Base-by-base conservation (phyloP, 2,113 vertebrate species). In the Rhea americana region DNA sequence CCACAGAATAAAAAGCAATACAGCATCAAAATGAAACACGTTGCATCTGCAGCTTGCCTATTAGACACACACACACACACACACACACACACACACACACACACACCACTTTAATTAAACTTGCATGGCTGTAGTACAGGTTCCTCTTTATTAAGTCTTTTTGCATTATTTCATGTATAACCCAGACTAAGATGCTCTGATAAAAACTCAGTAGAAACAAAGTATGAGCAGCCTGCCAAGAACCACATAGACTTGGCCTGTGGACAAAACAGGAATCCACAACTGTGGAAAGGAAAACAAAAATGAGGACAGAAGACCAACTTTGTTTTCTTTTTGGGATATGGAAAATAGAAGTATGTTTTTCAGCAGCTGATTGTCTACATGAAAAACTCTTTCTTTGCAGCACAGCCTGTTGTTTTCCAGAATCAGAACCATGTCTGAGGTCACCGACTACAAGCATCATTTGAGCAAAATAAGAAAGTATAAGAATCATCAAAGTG, bases 221-320 rank as follows among this genome's bases (percentile, higher is more conserved):
- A 85, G 75, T 77, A 41, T 21, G 0, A 61, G 73, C 37, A 70
- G 91, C 74, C 65, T 96, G 94, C 94, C 96, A 97, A 96, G 86
- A 97, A 93, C 82, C 94, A 95, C 94, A 93, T 26, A 95, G 94
- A 92, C 91, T 86, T 94, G 91, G 94, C 95, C 82, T 28, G 62
- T 63, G 79, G 90, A 95, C 94, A 94, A 90, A 91, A 91, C 90
- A 74, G 55, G 93, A 90, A 96, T 92, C 90, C 90, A 91, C 88
- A 81, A 84, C 91, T 80, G 77, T 85, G 79, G 92, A 96, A 96
- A 97, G 21, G 78, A 96, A 85, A 90, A 89, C 89, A 93, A 89
- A 92, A 92, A 88, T 0, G 72, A 85, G 74, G 85, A 93, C 83
- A 93, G 88, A 94, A 94, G 90, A 92, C 37, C 65, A 93, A 92